phyloP scores from a whole-genome alignment of 2,888 invertebrate species.

The Limnephilus rhombicus region DNA sequence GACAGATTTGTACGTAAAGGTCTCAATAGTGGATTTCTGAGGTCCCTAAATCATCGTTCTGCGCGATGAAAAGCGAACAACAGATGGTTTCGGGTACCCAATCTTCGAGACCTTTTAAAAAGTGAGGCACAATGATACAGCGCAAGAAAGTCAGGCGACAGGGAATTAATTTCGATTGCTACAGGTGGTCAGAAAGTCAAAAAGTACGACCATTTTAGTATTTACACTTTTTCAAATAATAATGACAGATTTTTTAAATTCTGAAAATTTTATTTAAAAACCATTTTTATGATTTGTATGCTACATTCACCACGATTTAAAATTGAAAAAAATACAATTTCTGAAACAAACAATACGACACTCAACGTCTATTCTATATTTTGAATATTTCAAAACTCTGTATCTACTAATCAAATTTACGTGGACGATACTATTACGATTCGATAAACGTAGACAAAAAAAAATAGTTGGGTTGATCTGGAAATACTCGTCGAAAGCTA shows the following conservation, averaged over 20 bases:
- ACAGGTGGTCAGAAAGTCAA: constrained; percentile 2
- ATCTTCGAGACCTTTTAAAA: constrained; percentile 31
- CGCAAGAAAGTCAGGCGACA: constrained; percentile 42
- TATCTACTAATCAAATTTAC: no score
- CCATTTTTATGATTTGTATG: no score
- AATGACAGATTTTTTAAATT: no score
- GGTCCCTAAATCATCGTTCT: constrained; percentile 27
- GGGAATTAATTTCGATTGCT: constrained; percentile 38
- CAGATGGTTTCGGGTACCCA: constrained; percentile 29
- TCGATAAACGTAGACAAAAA: no score
- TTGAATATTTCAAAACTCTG: neutral
- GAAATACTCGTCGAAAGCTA: neutral
- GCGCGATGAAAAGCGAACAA: constrained; percentile 28
- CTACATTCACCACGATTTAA: no score
- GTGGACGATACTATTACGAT: no score
- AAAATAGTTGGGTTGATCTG: neutral
- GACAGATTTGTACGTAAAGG: constrained; percentile 5
- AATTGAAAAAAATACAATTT: no score
- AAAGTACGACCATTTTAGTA: neutral
- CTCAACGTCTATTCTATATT: no score
- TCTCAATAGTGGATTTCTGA: constrained; percentile 11
- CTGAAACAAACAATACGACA: no score
- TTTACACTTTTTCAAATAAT: no score
- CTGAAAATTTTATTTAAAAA: no score
- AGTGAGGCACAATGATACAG: constrained; percentile 11